Conservation (phyloP, 2,113 vertebrate genomes). For the Lanius ludovicianus region DNA sequence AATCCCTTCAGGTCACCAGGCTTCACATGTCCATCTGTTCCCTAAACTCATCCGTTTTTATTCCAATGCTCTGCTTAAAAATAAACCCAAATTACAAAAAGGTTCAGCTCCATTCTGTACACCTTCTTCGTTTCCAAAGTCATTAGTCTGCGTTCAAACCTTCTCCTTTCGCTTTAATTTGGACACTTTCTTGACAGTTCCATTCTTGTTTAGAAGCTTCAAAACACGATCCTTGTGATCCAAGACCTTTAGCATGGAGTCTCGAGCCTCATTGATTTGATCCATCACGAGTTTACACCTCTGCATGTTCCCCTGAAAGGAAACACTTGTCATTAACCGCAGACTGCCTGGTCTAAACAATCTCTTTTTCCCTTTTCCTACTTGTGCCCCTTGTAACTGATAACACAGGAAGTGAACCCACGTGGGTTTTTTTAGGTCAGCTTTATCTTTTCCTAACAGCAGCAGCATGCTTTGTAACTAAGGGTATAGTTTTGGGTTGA, state of each 20-base stretch:
- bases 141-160: conserved; percentile 70
- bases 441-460: not conserved
- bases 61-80: conserved; percentile 65
- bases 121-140: conserved; percentile 58
- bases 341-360: not conserved
- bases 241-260: conserved; percentile 98
- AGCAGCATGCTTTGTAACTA: not conserved
- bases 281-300: conserved; percentile 99
- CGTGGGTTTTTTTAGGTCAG: not conserved
- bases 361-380: not conserved
- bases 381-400: no score
- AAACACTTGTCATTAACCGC: not conserved
- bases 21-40: conserved; percentile 32
- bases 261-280: conserved; percentile 96
- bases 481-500: not conserved
- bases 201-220: conserved; percentile 98
- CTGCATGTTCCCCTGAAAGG: conserved; percentile 95
- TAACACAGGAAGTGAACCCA: not conserved
- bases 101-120: conserved; percentile 64
- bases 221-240: conserved; percentile 98
- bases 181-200: conserved; percentile 92
- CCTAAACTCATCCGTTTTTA: conserved; percentile 68
- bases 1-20: conserved; percentile 36
- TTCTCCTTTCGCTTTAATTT: conserved; percentile 97
- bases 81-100: conserved; percentile 58